Percentiles rank a stretch among this genome's conserved stretches.
Conservation (phyloP, 2,113 vertebrate genomes). For the Ameiurus melas region DNA sequence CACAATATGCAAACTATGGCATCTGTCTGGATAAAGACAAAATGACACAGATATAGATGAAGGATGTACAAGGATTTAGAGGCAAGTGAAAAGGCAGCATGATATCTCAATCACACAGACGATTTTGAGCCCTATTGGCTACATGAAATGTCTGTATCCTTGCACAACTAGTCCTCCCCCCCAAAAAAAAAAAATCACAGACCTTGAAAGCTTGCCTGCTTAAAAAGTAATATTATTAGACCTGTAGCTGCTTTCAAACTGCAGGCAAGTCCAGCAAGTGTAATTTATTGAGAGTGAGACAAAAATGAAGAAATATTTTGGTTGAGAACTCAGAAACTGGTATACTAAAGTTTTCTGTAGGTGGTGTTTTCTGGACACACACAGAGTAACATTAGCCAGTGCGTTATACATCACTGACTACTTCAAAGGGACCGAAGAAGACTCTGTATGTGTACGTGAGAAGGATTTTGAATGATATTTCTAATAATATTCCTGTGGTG, state of each 20-base stretch:
- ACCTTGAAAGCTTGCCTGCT: constrained; percentile 2
- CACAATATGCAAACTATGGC: not conserved
- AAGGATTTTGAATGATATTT: constrained; percentile 5
- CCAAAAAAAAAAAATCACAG: constrained; percentile 2
- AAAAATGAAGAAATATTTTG: not conserved
- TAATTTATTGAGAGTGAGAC: not conserved
- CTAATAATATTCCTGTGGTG: constrained; percentile 19
- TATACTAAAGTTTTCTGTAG: not conserved
- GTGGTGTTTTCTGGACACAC: not conserved
- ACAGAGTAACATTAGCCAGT: not conserved
- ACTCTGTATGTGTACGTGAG: not conserved
- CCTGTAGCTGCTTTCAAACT: not conserved
- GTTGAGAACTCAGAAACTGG: not conserved
- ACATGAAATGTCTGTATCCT: constrained; percentile 20
- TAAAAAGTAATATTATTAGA: not conserved
- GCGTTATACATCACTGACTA: not conserved
- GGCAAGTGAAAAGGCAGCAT: not conserved
- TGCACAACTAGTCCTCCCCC: not conserved
- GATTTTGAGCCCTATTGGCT: not conserved
- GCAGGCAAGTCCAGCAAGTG: not conserved
- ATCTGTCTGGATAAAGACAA: not conserved
- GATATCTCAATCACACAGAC: not conserved
- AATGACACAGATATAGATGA: not conserved
- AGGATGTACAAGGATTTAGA: not conserved
- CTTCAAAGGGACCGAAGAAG: not conserved